phyloP scores from a whole-genome alignment of 30 jellyfish, hydroid and myxozoan species.

The Pelagia noctiluca region DNA sequence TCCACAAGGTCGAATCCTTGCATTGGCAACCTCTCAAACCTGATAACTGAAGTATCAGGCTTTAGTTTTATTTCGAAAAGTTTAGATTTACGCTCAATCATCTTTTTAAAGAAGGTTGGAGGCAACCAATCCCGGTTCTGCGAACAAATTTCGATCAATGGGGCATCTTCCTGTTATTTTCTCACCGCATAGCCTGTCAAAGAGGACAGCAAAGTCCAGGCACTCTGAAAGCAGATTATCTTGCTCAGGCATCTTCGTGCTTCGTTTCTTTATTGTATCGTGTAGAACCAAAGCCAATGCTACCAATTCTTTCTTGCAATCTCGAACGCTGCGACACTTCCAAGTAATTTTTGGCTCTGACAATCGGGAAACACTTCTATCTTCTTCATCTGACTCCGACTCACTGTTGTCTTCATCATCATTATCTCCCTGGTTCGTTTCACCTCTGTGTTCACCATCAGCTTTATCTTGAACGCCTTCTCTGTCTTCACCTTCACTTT shows the following conservation, averaged over 20 bases:
- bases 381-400: too few relatives aligned
- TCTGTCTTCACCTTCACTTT: too few relatives aligned
- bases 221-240: conserved; percentile 16
- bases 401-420: too few relatives aligned
- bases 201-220: conserved; percentile 13
- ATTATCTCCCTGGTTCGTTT: too few relatives aligned
- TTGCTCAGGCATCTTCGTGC: conserved; percentile 16
- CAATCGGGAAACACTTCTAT: background rate
- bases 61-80: too few relatives aligned
- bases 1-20: too few relatives aligned
- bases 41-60: conserved; percentile 20
- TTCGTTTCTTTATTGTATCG: background rate
- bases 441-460: too few relatives aligned
- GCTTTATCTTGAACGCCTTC: too few relatives aligned
- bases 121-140: conserved; percentile 14
- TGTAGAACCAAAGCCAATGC: conserved; percentile 9
- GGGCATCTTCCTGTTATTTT: conserved; percentile 10
- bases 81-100: too few relatives aligned
- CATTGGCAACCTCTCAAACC: conserved; percentile 7
- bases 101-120: background rate
- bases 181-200: conserved; percentile 8
- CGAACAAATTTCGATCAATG: background rate
- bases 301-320: conserved; percentile 9
- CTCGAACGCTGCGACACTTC: conserved; percentile 13
- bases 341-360: conserved; percentile 9